A percentile compares a stretch with the other conserved stretches of the same genome.
Conservation (phyloP, 2,888 invertebrate genomes). For the Parapristionchus giblindavisi region DNA sequence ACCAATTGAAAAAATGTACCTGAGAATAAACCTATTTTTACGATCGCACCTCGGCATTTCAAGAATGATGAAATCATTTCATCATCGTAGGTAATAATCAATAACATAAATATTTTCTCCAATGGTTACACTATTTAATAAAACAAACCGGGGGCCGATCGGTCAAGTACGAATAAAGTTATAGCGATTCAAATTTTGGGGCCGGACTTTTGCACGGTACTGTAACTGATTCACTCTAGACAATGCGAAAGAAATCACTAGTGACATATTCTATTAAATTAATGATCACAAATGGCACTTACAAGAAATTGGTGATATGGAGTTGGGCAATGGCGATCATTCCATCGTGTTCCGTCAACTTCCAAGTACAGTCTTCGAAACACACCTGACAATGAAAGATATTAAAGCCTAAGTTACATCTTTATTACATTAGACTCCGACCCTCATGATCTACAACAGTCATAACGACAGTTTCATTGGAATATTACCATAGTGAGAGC, state of each 20-base stretch:
- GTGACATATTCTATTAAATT: not conserved
- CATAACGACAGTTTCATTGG: not conserved
- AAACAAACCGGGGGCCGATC: too few relatives aligned
- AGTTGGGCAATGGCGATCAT: conserved; percentile 96
- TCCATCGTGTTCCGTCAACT: conserved; percentile 95
- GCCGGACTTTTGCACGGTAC: too few relatives aligned
- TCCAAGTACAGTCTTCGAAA: conserved; percentile 97
- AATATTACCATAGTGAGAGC: not conserved
- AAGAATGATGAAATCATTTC: too few relatives aligned
- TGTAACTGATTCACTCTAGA: not conserved
- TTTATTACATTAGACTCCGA: not conserved
- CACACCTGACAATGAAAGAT: conserved; percentile 77
- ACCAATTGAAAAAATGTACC: too few relatives aligned
- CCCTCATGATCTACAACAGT: not conserved
- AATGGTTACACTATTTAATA: too few relatives aligned
- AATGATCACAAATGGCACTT: conserved; percentile 67
- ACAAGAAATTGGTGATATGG: conserved; percentile 92
- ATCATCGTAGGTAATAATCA: too few relatives aligned
- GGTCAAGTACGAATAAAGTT: too few relatives aligned
- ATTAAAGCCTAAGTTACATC: not conserved
- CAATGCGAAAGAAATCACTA: not conserved
- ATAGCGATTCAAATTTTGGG: too few relatives aligned
- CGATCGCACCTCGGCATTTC: too few relatives aligned
- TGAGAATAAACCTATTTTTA: too few relatives aligned
- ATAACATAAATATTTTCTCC: too few relatives aligned